A percentile compares a stretch with the other conserved stretches of the same genome.
These are phyloP conservation scores for Dryadula phaetusa DNA, from an alignment of 2,888 invertebrate genomes.

Conservation along the genomic window DNA sequence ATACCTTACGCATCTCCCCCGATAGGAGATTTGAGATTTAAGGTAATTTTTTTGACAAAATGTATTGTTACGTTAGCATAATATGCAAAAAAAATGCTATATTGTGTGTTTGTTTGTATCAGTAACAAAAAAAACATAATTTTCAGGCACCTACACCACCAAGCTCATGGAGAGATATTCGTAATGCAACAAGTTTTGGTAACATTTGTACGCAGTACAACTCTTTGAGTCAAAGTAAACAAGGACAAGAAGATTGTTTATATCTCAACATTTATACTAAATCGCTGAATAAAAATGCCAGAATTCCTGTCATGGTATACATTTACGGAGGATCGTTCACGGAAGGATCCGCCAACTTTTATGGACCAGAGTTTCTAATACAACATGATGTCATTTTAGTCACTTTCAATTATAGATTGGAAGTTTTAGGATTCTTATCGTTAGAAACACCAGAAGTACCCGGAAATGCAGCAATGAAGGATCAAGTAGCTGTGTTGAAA, in stretches of 20 bases:
- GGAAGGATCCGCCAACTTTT: slow-evolving; percentile 63
- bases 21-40: slow-evolving; percentile 73
- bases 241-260: slow-evolving; percentile 68
- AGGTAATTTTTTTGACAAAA: slow-evolving; percentile 73
- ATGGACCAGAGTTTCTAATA: slow-evolving; percentile 68
- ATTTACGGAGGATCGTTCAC: slow-evolving; percentile 72
- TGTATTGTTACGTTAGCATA: too few species aligned
- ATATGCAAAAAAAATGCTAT: too few species aligned
- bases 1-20: slow-evolving; percentile 82
- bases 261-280: slow-evolving; percentile 68
- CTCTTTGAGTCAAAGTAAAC: slow-evolving; percentile 53
- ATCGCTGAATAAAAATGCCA: slow-evolving; percentile 48
- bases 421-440: slow-evolving; percentile 57
- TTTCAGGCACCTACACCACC: slow-evolving; percentile 66
- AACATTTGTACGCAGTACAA: slow-evolving; percentile 66
- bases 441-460: slow-evolving; percentile 63
- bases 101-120: too few species aligned
- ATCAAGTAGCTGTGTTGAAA: slow-evolving; percentile 65
- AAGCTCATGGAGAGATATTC: slow-evolving; percentile 60
- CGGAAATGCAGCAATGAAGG: slow-evolving; percentile 72
- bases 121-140: not conserved
- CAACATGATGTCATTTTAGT: slow-evolving; percentile 70
- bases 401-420: slow-evolving; percentile 73
- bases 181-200: slow-evolving; percentile 64
- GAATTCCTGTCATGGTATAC: slow-evolving; percentile 72